Evolutionary conservation across 2,113 vertebrate genomes (phyloP), one percentile per base, ranked within the genome.

Genomic region (Todiramphus saurophagus): DNA sequence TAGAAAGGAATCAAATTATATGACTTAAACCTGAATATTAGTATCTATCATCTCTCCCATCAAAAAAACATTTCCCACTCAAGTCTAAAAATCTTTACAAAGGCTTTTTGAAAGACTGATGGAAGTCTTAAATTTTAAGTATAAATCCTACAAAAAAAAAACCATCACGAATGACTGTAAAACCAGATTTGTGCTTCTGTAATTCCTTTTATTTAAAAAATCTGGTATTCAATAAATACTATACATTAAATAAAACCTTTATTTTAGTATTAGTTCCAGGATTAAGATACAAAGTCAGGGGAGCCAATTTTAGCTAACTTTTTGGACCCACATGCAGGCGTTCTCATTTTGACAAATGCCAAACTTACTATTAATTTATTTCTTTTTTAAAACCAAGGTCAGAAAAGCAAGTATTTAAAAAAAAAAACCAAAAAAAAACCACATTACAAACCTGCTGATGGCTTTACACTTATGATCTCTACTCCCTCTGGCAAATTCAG

Each of bases 381-480:
- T 56, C 33, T 53, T 12, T 75, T 89, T 90, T 72, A 87, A 79
- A 43, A 66, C 1, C 10, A 16, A 55, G 83, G 6, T 72, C 16
- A 83, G 33, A 51, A 62, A 77, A 60, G 25, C 9, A 66, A 70
- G 21, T 35, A 62, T 24, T 19, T 41, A 33, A 1, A 53, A 59
- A 72, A 31, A 25, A 59, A 43, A 70, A 8, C 39, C 11, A 60
- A 39, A 46, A 37, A 37, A 37, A n/a, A n/a, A n/a, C n/a, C 46
- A 92, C 27, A 58, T 78, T 64, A 97, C 98, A 97, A 93, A 99
- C 99, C 99, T 99, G 99, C 99, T 85, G 99, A 99, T 30, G 99
- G 99, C 63, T 99, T 99, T 77, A 99, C 98, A 41, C 98, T 99
- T 94, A 99, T 98, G 94, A 99, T 98, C 89, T 99, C 98, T 74